These are phyloP conservation scores for Takifugu flavidus DNA, from an alignment of 2,113 vertebrate genomes.

Conservation along the genomic window DNA sequence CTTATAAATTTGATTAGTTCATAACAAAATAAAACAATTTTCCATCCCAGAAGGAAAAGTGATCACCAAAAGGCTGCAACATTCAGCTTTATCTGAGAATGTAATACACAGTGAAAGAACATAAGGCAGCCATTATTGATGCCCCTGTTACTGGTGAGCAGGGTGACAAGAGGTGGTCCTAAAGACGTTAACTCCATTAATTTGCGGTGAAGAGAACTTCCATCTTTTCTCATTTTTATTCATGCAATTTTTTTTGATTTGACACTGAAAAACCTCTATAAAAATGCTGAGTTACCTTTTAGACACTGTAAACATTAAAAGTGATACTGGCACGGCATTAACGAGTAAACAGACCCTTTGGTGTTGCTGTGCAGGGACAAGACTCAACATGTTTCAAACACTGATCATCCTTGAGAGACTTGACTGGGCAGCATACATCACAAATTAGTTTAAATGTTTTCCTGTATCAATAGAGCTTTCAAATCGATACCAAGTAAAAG, in stretches of 20 bases:
- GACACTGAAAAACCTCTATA: too few relatives aligned
- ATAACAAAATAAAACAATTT: slow-evolving; percentile 63
- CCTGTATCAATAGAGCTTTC: slow-evolving; percentile 30
- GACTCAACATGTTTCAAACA: slow-evolving; percentile 42
- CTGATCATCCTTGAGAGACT: slow-evolving; percentile 53
- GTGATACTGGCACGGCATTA: too few relatives aligned
- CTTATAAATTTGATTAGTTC: slow-evolving; percentile 66
- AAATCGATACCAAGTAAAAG: slow-evolving; percentile 61
- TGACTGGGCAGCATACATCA: slow-evolving; percentile 45
- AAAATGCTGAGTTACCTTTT: too few relatives aligned
- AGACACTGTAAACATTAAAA: too few relatives aligned
- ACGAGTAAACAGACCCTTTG: too few relatives aligned
- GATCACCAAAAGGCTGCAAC: slow-evolving; percentile 47
- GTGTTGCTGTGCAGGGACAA: background rate
- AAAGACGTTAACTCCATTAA: slow-evolving; percentile 12
- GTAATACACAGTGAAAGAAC: slow-evolving; percentile 57
- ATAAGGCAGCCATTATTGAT: slow-evolving; percentile 53
- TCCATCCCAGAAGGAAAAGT: slow-evolving; percentile 43
- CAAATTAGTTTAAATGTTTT: slow-evolving; percentile 19
- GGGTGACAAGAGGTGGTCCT: slow-evolving; percentile 52
- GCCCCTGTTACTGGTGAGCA: slow-evolving; percentile 44
- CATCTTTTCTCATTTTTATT: too few relatives aligned
- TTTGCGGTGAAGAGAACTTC: too few relatives aligned
- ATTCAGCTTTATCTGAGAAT: slow-evolving; percentile 54
- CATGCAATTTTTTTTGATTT: too few relatives aligned